Conservation (phyloP, 1,140 invertebrate species). For the Lepidostoma basale region DNA sequence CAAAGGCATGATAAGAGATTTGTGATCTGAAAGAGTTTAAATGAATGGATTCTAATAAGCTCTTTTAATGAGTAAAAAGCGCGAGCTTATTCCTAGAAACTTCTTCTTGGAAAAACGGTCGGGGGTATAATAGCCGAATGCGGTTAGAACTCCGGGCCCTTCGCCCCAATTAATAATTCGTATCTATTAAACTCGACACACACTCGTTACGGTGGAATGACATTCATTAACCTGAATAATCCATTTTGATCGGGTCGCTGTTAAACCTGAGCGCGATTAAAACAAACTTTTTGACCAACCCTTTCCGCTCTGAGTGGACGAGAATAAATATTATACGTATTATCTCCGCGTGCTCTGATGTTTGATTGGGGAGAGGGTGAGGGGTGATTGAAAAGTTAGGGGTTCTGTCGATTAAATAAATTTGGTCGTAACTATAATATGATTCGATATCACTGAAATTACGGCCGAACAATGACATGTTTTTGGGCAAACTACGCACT, state of each 20-base stretch:
- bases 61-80: too few species aligned
- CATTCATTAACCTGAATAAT: constrained; percentile 41
- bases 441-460: neutral
- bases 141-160: neutral
- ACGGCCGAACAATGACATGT: too few species aligned
- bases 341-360: neutral
- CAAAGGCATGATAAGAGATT: too few species aligned
- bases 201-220: constrained; percentile 38
- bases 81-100: too few species aligned
- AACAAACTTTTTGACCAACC: constrained; percentile 12
- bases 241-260: constrained; percentile 22
- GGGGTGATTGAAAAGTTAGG: constrained; percentile 3
- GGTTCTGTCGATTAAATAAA: neutral
- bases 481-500: too few species aligned
- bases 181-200: constrained; percentile 39
- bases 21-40: too few species aligned
- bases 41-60: too few species aligned
- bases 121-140: too few species aligned
- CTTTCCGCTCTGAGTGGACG: neutral
- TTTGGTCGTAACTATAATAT: neutral
- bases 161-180: constrained; percentile 29
- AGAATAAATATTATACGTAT: constrained; percentile 31
- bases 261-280: constrained; percentile 21
- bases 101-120: too few species aligned
- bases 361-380: constrained; percentile 3